phyloP scores from a whole-genome alignment of 2,797 vertebrate genomes.

The Setipinna tenuifilis region DNA sequence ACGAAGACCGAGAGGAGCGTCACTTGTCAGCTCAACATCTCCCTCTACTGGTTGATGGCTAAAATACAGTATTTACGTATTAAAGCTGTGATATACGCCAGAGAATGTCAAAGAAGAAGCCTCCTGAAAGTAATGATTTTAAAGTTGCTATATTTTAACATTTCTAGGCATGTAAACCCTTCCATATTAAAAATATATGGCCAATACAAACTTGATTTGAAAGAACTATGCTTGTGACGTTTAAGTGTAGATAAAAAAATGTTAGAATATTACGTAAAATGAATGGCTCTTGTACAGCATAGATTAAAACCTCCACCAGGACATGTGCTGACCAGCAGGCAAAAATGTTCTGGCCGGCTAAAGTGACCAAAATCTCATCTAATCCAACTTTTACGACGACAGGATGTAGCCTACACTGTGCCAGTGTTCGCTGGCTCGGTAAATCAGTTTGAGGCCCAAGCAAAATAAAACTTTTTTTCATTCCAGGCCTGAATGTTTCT shows the following conservation, averaged over 20 bases:
- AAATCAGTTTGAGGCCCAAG: not conserved
- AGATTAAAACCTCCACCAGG: not conserved
- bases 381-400: slow-evolving; percentile 28
- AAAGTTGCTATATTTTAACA: not conserved
- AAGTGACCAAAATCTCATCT: slow-evolving; percentile 26
- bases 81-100: too few relatives aligned
- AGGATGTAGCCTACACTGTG: not conserved
- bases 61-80: not conserved
- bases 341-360: slow-evolving; percentile 17
- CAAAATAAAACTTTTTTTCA: slow-evolving; percentile 17
- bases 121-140: not conserved
- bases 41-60: slow-evolving; percentile 34
- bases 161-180: not conserved
- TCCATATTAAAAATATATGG: not conserved
- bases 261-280: not conserved
- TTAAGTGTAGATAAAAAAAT: not conserved
- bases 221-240: not conserved
- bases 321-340: slow-evolving; percentile 25
- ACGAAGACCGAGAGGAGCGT: not conserved
- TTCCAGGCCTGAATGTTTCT: slow-evolving; percentile 24
- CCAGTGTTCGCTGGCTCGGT: not conserved
- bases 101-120: not conserved
- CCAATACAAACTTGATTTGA: not conserved
- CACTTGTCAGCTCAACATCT: slow-evolving; percentile 24
- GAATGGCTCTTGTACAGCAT: not conserved